A percentile compares a stretch with the other conserved stretches of the same genome.
Evolutionary conservation across 1,140 invertebrate genomes (phyloP).

Genomic region (Halictus rubicundus): DNA sequence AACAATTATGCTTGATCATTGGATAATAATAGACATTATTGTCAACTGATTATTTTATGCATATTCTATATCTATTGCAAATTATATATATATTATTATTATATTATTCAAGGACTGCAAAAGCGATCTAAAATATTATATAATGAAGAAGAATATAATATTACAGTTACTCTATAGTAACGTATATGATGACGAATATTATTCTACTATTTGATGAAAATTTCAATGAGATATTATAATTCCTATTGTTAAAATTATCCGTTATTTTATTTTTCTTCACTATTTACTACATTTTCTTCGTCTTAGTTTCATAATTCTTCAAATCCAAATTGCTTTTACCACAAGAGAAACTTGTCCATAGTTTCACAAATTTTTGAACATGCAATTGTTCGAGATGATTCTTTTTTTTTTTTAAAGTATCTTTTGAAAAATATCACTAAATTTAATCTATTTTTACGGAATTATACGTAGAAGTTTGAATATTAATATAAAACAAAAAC

Average conservation of each 20-base stretch:
- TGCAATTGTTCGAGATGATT: constrained; percentile 9
- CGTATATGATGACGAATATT: constrained; percentile 64
- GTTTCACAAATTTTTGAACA: constrained; percentile 38
- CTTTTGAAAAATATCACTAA: constrained; percentile 31
- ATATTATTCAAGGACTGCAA: constrained; percentile 68
- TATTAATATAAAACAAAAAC: constrained; percentile 14
- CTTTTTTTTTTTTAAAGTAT: constrained; percentile 16
- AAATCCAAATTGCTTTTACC: constrained; percentile 36
- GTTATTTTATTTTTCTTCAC: constrained; percentile 64
- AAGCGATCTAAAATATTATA: constrained; percentile 64
- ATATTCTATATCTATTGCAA: constrained; percentile 67
- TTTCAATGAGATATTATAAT: constrained; percentile 64
- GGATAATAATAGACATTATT: constrained; percentile 70
- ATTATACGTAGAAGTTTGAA: constrained; percentile 30
- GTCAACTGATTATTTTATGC: constrained; percentile 67
- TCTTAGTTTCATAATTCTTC: constrained; percentile 27
- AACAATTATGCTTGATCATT: constrained; percentile 64
- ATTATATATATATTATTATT: constrained; percentile 67
- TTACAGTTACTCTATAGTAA: constrained; percentile 66
- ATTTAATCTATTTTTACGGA: constrained; percentile 40
- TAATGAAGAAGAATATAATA: constrained; percentile 62
- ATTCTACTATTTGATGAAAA: constrained; percentile 71
- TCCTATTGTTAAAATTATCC: constrained; percentile 70
- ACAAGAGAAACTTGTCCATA: constrained; percentile 17
- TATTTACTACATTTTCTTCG: constrained; percentile 49